Conservation (phyloP, 2,113 vertebrate species). For the Pterocles burchelli region DNA sequence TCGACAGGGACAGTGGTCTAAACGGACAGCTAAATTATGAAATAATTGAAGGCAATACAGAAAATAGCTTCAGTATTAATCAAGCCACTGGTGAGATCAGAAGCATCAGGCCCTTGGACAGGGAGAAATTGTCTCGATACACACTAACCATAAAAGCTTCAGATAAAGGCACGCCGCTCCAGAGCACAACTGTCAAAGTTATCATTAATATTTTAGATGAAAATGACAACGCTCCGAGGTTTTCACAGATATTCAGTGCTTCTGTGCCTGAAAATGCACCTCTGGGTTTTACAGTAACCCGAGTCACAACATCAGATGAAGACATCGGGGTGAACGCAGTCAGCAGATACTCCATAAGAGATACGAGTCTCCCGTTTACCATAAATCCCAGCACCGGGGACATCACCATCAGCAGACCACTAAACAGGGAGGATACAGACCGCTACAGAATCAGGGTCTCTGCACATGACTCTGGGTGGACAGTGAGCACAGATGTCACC, state of each 20-base stretch:
- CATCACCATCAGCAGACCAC: slow-evolving; percentile 89
- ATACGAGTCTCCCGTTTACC: slow-evolving; percentile 86
- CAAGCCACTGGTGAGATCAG: slow-evolving; percentile 90
- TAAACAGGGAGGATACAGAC: slow-evolving; percentile 93
- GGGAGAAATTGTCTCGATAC: slow-evolving; percentile 86
- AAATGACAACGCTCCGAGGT: slow-evolving; percentile 94
- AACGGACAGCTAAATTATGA: slow-evolving; percentile 91
- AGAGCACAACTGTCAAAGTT: slow-evolving; percentile 83
- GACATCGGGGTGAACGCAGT: slow-evolving; percentile 88
- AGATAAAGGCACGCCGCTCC: slow-evolving; percentile 84
- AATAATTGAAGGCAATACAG: slow-evolving; percentile 87
- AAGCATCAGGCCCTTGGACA: slow-evolving; percentile 87
- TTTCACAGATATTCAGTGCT: slow-evolving; percentile 96
- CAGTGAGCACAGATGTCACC: slow-evolving; percentile 95
- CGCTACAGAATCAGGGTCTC: slow-evolving; percentile 92
- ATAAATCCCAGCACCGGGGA: slow-evolving; percentile 91
- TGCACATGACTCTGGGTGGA: slow-evolving; percentile 96
- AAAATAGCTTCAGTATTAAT: slow-evolving; percentile 89
- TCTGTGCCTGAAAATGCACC: slow-evolving; percentile 92
- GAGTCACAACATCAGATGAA: slow-evolving; percentile 94
- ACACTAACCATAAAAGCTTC: slow-evolving; percentile 85
- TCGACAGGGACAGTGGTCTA: slow-evolving; percentile 88
- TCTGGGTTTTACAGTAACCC: slow-evolving; percentile 88
- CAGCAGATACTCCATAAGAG: slow-evolving; percentile 90
- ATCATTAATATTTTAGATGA: slow-evolving; percentile 89